Conservation (phyloP, 2,888 invertebrate genomes). For the Strigamia transsilvanica region DNA sequence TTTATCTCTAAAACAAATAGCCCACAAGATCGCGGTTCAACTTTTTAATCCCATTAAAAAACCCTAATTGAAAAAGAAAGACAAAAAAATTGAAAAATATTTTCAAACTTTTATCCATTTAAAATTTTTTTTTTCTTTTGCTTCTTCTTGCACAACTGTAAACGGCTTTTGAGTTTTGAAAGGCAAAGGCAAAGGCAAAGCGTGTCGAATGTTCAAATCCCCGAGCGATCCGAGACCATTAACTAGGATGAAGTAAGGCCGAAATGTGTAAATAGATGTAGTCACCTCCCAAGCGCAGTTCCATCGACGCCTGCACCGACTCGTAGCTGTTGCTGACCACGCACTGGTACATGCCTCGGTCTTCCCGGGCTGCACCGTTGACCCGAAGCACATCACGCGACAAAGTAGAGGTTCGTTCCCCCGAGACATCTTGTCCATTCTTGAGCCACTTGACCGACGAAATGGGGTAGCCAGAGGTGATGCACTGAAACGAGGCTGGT, state of each 20-base stretch:
- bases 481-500: slow-evolving; percentile 63
- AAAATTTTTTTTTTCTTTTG: too few species aligned
- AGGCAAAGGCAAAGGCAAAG: slow-evolving; percentile 8
- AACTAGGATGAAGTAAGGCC: not conserved
- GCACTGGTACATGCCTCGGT: slow-evolving; percentile 65
- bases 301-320: slow-evolving; percentile 62
- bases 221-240: slow-evolving; percentile 17
- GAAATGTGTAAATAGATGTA: slow-evolving; percentile 26
- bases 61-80: too few species aligned
- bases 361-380: slow-evolving; percentile 58
- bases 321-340: slow-evolving; percentile 60
- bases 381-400: slow-evolving; percentile 50
- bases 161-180: not conserved
- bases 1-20: too few species aligned
- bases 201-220: slow-evolving; percentile 37
- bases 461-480: slow-evolving; percentile 56
- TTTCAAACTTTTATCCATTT: too few species aligned
- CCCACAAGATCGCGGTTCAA: not conserved
- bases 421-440: slow-evolving; percentile 61
- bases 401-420: slow-evolving; percentile 18
- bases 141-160: not conserved
- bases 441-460: slow-evolving; percentile 62
- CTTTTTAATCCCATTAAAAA: not conserved
- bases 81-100: too few species aligned
- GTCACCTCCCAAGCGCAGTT: slow-evolving; percentile 63